Evolutionary conservation across 2,888 invertebrate species (phyloP).

Genomic region (Drosophila colorata): DNA sequence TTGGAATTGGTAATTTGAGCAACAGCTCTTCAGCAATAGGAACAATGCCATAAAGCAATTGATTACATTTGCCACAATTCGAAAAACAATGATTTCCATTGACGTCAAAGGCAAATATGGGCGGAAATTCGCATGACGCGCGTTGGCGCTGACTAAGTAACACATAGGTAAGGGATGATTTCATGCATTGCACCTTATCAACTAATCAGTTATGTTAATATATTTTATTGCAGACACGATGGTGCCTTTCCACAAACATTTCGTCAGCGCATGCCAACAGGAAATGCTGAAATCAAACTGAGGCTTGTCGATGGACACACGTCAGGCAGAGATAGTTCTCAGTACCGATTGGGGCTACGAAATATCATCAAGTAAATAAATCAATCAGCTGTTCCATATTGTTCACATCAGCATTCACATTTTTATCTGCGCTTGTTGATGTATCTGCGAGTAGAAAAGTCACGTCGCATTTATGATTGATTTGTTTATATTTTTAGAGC

Average conservation of each 20-base stretch:
- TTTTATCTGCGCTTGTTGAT: constrained; percentile 16
- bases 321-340: constrained; percentile 14
- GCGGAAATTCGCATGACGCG: constrained; percentile 44
- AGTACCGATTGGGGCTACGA: background rate
- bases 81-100: constrained; percentile 18
- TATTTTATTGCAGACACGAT: constrained; percentile 38
- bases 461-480: constrained; percentile 55
- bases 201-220: constrained; percentile 28
- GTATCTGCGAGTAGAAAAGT: constrained; percentile 10
- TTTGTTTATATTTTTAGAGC: constrained; percentile 54
- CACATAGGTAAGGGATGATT: constrained; percentile 30
- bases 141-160: background rate
- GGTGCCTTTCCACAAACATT: constrained; percentile 28
- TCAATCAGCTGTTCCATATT: constrained; percentile 54
- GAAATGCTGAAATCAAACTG: constrained; percentile 8
- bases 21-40: constrained; percentile 4
- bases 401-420: constrained; percentile 9
- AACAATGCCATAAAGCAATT: too few relatives aligned
- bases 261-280: constrained; percentile 1
- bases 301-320: constrained; percentile 30
- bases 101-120: constrained; percentile 43
- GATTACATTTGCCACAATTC: constrained; percentile 42
- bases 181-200: constrained; percentile 33
- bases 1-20: constrained; percentile 55
- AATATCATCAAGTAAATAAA: constrained; percentile 60